These are phyloP conservation scores for Distichodus sexfasciatus DNA, from an alignment of 2,797 vertebrate genomes.

Conservation along the genomic window DNA sequence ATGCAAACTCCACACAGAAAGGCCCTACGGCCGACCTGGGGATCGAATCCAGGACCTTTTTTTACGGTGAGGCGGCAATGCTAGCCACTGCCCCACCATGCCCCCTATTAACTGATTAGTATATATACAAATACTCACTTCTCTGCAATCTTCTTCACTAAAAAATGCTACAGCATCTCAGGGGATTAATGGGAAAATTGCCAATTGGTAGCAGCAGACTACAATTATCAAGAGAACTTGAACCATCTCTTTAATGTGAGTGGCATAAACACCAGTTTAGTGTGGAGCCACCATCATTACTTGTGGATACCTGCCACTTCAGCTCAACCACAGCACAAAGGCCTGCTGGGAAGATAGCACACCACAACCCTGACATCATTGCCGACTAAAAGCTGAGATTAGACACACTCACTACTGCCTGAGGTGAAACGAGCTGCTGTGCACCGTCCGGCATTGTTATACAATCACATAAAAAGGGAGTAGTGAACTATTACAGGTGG, in stretches of 20 bases:
- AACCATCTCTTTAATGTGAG: not conserved
- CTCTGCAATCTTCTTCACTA: not conserved
- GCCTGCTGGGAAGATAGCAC: conserved; percentile 1
- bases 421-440: not conserved
- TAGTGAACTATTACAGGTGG: not conserved
- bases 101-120: conserved; percentile 2
- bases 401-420: not conserved
- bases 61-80: no score
- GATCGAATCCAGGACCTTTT: no score
- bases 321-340: not conserved
- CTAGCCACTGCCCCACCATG: not conserved
- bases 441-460: no score
- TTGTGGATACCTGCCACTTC: not conserved
- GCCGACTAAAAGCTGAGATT: not conserved
- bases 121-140: not conserved
- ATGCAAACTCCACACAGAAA: no score
- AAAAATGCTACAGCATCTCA: not conserved
- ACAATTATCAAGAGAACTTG: conserved; percentile 24
- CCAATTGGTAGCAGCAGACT: not conserved
- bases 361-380: not conserved
- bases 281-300: conserved; percentile 3
- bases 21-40: no score
- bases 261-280: not conserved
- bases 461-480: not conserved
- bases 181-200: not conserved